Conservation (phyloP, 2,113 vertebrate genomes). For the Pelecanoides urinatrix region DNA sequence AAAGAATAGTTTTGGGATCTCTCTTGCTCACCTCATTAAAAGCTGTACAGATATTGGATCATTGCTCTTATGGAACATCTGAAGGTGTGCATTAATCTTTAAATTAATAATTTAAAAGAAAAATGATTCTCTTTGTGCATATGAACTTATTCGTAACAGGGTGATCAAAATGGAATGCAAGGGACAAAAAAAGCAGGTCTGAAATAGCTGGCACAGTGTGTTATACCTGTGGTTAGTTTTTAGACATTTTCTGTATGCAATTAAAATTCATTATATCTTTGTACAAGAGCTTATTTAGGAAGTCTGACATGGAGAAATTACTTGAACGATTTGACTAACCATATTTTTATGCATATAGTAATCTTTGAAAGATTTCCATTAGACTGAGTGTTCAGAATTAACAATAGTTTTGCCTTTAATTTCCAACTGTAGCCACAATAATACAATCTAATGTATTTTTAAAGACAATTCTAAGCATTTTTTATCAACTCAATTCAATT, state of each 20-base stretch:
- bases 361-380: not conserved
- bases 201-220: not conserved
- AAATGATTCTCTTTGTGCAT: not conserved
- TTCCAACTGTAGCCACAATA: not conserved
- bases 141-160: constrained; percentile 20
- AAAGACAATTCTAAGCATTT: not conserved
- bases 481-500: not conserved
- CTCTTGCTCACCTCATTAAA: constrained; percentile 26
- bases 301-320: not conserved
- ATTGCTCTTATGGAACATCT: constrained; percentile 3
- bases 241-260: not conserved
- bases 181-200: not conserved
- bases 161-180: constrained; percentile 30
- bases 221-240: constrained; percentile 17
- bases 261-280: constrained; percentile 22
- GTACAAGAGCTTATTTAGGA: constrained; percentile 4
- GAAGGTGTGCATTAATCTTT: constrained; percentile 24
- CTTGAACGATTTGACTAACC: not conserved
- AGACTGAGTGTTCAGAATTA: not conserved
- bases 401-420: not conserved
- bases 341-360: not conserved
- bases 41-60: not conserved
- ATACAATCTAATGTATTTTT: not conserved
- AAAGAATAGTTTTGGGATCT: not conserved
- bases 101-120: constrained; percentile 57